These are phyloP conservation scores for Oplegnathus fasciatus DNA, from an alignment of 2,113 vertebrate genomes.

Conservation along the genomic window DNA sequence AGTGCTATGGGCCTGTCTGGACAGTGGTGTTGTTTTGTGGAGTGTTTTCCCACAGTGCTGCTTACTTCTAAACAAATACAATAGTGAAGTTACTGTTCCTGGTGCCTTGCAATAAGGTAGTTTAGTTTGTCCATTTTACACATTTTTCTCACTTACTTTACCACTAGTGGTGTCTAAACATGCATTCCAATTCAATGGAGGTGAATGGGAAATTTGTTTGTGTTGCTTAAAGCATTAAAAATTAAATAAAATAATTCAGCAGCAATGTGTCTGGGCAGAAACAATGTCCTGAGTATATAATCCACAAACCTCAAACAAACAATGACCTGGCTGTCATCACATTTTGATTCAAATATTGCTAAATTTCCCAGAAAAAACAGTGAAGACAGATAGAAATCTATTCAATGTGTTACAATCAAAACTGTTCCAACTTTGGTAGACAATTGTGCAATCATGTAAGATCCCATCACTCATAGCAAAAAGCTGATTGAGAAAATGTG, in stretches of 20 bases:
- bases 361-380: neutral
- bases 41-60: slow-evolving; percentile 38
- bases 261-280: neutral
- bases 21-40: slow-evolving; percentile 21
- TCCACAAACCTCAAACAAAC: neutral
- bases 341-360: slow-evolving; percentile 21
- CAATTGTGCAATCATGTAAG: neutral
- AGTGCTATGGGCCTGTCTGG: slow-evolving; percentile 19
- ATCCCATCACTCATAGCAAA: neutral
- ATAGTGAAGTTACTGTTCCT: slow-evolving; percentile 20
- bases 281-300: neutral
- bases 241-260: neutral
- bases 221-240: neutral
- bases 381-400: too few species aligned
- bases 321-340: neutral
- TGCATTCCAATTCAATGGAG: neutral
- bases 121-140: neutral
- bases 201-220: neutral
- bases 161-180: neutral
- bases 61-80: slow-evolving; percentile 41
- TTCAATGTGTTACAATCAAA: too few species aligned
- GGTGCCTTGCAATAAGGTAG: neutral
- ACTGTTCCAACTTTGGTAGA: too few species aligned
- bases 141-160: neutral
- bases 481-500: neutral